phyloP scores from a whole-genome alignment of 1,140 invertebrate species.

The Zaprionus ornatus region DNA sequence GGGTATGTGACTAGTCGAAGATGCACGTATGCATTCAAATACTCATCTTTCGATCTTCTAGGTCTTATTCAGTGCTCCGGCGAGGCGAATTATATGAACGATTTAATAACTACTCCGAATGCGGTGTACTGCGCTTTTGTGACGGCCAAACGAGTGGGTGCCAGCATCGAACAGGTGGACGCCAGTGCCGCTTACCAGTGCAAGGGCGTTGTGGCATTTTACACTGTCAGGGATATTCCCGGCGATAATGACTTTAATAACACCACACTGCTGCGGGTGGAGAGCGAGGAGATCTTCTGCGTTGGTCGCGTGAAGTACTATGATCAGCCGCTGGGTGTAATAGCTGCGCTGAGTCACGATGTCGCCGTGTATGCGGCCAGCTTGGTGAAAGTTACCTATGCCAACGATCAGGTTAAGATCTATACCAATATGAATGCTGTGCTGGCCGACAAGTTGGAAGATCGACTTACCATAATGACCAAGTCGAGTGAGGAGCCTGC shows the following conservation, averaged over 20 bases:
- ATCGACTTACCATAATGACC: slow-evolving; percentile 86
- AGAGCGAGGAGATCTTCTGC: slow-evolving; percentile 84
- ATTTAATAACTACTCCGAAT: slow-evolving; percentile 85
- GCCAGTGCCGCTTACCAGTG: slow-evolving; percentile 85
- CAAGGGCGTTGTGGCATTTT: slow-evolving; percentile 89
- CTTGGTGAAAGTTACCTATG: slow-evolving; percentile 88
- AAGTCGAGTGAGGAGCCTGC: slow-evolving; percentile 85
- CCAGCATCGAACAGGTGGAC: slow-evolving; percentile 86
- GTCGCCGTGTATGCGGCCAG: slow-evolving; percentile 87
- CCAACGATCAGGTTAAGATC: slow-evolving; percentile 38
- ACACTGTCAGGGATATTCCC: slow-evolving; percentile 89
- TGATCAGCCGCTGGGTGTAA: slow-evolving; percentile 90
- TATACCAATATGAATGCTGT: slow-evolving; percentile 83
- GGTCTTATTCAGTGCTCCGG: slow-evolving; percentile 89
- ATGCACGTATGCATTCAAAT: background rate
- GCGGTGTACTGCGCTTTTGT: slow-evolving; percentile 88
- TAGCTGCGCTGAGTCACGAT: slow-evolving; percentile 87
- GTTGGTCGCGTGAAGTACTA: slow-evolving; percentile 86
- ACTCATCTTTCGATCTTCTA: slow-evolving; percentile 81
- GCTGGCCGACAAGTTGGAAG: slow-evolving; percentile 87
- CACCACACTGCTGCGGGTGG: slow-evolving; percentile 46
- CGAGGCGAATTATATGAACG: slow-evolving; percentile 88
- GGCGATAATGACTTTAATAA: slow-evolving; percentile 87
- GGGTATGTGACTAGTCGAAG: slow-evolving; percentile 53
- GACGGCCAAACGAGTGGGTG: slow-evolving; percentile 85